Percentiles rank a stretch among this genome's conserved stretches.
Conservation (phyloP, 1,140 invertebrate genomes). For the Magallana ariakensis region DNA sequence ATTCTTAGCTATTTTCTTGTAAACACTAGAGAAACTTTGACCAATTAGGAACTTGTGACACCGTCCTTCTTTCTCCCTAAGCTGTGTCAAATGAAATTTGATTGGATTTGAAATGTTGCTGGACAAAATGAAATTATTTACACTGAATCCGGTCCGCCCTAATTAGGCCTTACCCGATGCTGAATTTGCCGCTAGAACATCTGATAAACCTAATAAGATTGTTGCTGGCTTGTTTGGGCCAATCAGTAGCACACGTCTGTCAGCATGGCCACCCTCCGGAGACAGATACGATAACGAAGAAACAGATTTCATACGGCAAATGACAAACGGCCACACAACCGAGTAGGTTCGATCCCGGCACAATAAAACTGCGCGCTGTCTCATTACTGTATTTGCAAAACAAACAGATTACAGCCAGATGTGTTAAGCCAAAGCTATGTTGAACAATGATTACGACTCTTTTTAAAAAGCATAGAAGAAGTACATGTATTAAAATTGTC, state of each 20-base stretch:
- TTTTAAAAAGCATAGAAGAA: no score
- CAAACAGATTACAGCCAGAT: no score
- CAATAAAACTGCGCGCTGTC: no score
- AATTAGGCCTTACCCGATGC: conserved; percentile 29
- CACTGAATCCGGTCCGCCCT: background rate
- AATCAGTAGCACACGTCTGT: conserved; percentile 32
- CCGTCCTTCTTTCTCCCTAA: no score
- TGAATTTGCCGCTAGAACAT: background rate
- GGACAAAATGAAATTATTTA: conserved; percentile 14
- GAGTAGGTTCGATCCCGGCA: no score
- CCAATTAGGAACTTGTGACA: no score
- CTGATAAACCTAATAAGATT: conserved; percentile 15
- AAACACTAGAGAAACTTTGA: no score
- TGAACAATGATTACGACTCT: no score
- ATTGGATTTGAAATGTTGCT: background rate
- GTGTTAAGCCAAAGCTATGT: no score
- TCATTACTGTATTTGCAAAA: no score
- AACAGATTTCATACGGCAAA: conserved; percentile 19
- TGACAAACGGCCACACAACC: background rate
- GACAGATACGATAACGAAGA: conserved; percentile 14
- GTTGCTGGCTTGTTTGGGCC: background rate
- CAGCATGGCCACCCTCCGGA: background rate
- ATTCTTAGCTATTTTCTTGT: no score
- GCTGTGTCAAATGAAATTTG: background rate
- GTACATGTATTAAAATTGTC: no score